Percentiles rank a stretch among this genome's conserved stretches.
Evolutionary conservation across 2,113 vertebrate genomes (phyloP).

Genomic region (Mustela nigripes): DNA sequence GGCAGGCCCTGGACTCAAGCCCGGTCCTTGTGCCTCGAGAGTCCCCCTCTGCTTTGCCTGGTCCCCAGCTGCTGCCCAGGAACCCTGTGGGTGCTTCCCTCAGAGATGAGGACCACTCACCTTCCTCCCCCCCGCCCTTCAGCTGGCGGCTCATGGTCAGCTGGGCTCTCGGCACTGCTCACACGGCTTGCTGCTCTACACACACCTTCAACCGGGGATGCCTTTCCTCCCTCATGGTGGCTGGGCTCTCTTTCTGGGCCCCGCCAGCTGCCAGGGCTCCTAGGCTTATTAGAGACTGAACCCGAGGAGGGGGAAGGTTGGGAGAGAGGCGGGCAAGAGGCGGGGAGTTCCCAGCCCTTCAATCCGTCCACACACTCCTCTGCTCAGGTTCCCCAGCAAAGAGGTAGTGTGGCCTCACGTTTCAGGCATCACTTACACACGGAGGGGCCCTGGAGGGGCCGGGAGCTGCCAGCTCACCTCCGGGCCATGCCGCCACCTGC

Average conservation of each 20-base stretch:
- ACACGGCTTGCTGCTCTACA: not conserved
- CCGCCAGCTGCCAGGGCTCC: not conserved
- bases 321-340: constrained; percentile 42
- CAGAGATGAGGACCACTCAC: constrained; percentile 85
- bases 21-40: not conserved
- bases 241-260: not conserved
- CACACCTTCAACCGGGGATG: not conserved
- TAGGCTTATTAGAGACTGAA: not conserved
- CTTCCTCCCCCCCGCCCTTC: constrained; percentile 89
- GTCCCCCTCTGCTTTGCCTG: not conserved
- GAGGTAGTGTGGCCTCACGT: constrained; percentile 83
- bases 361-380: constrained; percentile 82
- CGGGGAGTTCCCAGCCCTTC: constrained; percentile 59
- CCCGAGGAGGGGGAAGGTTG: not conserved
- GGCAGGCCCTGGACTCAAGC: not conserved
- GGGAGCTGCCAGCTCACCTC: constrained; percentile 76
- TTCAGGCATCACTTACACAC: constrained; percentile 90
- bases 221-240: not conserved
- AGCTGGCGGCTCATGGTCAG: constrained; percentile 90
- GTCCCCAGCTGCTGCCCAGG: not conserved
- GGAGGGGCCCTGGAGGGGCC: constrained; percentile 84
- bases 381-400: constrained; percentile 81
- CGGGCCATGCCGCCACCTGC: not conserved
- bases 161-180: not conserved
- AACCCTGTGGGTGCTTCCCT: not conserved